A percentile compares a stretch with the other conserved stretches of the same genome.
These are phyloP conservation scores for Platorchestia sp. DNA, from an alignment of 1,140 invertebrate species.

Conservation along the genomic window DNA sequence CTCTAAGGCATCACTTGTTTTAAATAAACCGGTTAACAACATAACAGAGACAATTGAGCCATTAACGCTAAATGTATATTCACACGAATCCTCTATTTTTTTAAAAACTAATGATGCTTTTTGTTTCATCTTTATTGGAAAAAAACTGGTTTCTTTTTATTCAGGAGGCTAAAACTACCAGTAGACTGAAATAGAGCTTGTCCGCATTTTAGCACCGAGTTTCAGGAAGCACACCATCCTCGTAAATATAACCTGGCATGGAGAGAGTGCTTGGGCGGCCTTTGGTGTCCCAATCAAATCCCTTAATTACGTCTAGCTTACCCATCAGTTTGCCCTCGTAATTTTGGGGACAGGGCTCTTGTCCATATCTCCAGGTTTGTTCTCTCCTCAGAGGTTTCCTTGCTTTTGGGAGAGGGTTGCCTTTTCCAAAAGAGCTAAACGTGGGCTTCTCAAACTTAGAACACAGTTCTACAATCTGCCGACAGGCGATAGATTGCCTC, in stretches of 20 bases:
- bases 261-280: slow-evolving; percentile 11
- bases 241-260: slow-evolving; percentile 41
- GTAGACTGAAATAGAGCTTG: neutral
- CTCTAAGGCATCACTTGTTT: no score
- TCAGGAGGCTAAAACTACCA: no score
- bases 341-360: slow-evolving; percentile 27
- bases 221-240: slow-evolving; percentile 26
- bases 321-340: slow-evolving; percentile 46
- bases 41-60: no score
- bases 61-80: no score
- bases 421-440: neutral
- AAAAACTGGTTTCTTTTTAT: no score
- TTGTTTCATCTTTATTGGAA: no score
- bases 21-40: no score
- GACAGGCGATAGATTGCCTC: neutral
- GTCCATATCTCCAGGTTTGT: slow-evolving; percentile 13
- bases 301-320: neutral
- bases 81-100: no score
- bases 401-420: neutral
- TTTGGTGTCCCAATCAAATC: slow-evolving; percentile 17
- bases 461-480: neutral
- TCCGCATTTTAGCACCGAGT: neutral
- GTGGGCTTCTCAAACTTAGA: neutral
- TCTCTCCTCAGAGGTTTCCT: slow-evolving; percentile 35
- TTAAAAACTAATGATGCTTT: no score